Percentiles rank a stretch among this genome's conserved stretches.
Conservation (phyloP, 2,113 vertebrate species). For the Tachycineta bicolor region DNA sequence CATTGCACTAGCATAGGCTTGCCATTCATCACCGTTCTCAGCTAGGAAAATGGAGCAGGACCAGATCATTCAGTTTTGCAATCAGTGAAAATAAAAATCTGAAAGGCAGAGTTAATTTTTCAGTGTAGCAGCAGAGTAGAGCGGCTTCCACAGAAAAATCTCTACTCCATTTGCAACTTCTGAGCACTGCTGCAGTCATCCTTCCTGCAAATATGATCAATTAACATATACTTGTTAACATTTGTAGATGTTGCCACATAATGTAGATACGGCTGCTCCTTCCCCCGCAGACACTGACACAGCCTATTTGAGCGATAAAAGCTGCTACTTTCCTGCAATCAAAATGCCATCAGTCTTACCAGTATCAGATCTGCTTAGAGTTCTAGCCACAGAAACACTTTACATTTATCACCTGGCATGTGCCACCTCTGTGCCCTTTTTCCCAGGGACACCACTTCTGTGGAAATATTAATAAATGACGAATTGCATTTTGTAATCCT, state of each 20-base stretch:
- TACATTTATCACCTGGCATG: constrained; percentile 63
- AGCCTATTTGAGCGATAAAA: constrained; percentile 36
- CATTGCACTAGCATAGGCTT: not conserved
- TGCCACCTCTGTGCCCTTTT: constrained; percentile 62
- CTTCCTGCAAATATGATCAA: constrained; percentile 25
- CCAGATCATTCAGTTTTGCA: not conserved
- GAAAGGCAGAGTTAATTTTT: not conserved
- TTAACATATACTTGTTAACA: constrained; percentile 26
- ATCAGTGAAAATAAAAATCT: not conserved
- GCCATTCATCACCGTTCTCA: not conserved
- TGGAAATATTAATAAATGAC: constrained; percentile 73
- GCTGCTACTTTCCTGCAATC: constrained; percentile 34
- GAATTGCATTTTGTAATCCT: constrained; percentile 73
- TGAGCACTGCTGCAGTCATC: not conserved
- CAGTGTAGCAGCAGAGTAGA: not conserved
- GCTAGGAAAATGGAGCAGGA: not conserved
- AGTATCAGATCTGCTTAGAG: not conserved
- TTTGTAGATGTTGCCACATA: not conserved
- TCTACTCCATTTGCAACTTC: not conserved
- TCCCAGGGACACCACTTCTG: constrained; percentile 61
- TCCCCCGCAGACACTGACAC: not conserved
- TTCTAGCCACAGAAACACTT: not conserved
- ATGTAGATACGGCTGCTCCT: constrained; percentile 29
- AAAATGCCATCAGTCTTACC: constrained; percentile 31
- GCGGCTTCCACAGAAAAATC: not conserved